These are phyloP conservation scores for Sinella curviseta DNA, from an alignment of 1,140 invertebrate genomes.

Conservation along the genomic window DNA sequence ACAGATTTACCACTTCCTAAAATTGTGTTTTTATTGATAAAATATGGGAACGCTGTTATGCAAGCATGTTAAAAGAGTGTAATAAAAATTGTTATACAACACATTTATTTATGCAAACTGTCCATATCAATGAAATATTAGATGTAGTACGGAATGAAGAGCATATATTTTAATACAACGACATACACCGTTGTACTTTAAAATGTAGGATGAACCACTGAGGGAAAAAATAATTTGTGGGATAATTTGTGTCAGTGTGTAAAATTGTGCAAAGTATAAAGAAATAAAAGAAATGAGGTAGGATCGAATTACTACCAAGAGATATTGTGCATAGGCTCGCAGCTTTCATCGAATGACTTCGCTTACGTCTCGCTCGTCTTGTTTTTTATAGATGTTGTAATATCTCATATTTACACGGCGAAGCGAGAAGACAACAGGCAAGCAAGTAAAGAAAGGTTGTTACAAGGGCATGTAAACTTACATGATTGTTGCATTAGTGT, in stretches of 20 bases:
- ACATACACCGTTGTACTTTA: background rate
- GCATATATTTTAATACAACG: too few relatives aligned
- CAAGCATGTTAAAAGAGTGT: background rate
- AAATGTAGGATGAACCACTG: background rate
- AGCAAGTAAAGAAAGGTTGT: too few relatives aligned
- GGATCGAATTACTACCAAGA: too few relatives aligned
- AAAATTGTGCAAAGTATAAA: background rate
- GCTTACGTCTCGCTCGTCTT: too few relatives aligned
- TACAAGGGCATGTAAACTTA: too few relatives aligned
- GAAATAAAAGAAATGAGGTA: conserved; percentile 1
- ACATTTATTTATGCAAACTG: background rate
- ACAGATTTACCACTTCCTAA: too few relatives aligned
- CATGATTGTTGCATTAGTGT: background rate
- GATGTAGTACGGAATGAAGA: background rate
- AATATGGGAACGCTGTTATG: background rate
- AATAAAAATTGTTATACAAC: background rate
- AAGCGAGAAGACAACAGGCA: too few relatives aligned
- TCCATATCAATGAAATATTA: background rate
- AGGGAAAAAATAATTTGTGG: background rate
- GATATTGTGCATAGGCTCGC: too few relatives aligned
- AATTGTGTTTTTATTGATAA: background rate
- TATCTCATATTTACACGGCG: too few relatives aligned
- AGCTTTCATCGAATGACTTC: too few relatives aligned
- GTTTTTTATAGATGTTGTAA: too few relatives aligned
- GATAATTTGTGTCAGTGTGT: conserved; percentile 9